phyloP scores from a whole-genome alignment of 2,888 invertebrate genomes.

The Hypolimnas misippus region DNA sequence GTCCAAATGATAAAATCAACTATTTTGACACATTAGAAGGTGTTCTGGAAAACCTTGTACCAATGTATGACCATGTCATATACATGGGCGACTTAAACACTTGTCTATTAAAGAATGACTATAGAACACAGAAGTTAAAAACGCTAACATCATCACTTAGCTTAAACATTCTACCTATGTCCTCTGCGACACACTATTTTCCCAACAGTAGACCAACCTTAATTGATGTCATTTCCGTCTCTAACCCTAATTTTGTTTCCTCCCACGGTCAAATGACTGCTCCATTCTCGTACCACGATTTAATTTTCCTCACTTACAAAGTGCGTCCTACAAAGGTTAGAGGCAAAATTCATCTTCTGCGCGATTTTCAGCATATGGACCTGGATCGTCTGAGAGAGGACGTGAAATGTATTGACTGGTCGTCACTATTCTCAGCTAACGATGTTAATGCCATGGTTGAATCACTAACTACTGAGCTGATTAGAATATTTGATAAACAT shows the following conservation, averaged over 20 bases:
- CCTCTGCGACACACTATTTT: constrained; percentile 18
- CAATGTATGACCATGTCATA: constrained; percentile 22
- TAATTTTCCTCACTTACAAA: constrained; percentile 22
- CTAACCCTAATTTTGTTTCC: constrained; percentile 21
- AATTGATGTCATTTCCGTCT: constrained; percentile 22
- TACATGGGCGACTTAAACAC: constrained; percentile 20
- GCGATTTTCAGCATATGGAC: constrained; percentile 31
- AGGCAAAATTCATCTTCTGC: constrained; percentile 26
- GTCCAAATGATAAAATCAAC: constrained; percentile 11
- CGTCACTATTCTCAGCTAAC: constrained; percentile 3
- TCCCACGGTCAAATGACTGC: constrained; percentile 35
- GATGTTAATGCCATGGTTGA: constrained; percentile 17
- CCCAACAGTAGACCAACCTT: constrained; percentile 25
- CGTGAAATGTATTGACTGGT: constrained; percentile 25
- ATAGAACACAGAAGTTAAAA: constrained; percentile 5
- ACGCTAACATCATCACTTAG: constrained; percentile 3
- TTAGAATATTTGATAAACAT: constrained; percentile 26
- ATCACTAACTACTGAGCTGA: constrained; percentile 18
- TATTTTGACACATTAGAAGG: constrained; percentile 28
- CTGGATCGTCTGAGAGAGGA: constrained; percentile 10
- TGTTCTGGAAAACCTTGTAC: constrained; percentile 9
- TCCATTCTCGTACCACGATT: constrained; percentile 36
- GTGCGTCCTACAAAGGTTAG: constrained; percentile 31
- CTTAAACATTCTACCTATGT: constrained; percentile 14
- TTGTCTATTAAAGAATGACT: constrained; percentile 15